These are phyloP conservation scores for Mizuhopecten yessoensis DNA, from an alignment of 1,140 invertebrate genomes.

Conservation along the genomic window DNA sequence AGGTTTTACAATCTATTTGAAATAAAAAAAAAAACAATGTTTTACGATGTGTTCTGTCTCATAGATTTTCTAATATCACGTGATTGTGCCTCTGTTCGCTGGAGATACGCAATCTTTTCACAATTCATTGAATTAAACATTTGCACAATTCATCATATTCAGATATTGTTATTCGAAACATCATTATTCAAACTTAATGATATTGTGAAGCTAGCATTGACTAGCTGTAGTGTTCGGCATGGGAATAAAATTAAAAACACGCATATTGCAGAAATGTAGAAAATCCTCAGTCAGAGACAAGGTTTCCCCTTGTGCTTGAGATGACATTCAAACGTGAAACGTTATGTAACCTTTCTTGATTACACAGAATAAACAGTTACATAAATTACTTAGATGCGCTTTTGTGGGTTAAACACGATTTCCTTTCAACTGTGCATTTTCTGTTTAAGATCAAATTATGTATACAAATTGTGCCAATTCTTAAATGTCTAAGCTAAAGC, in stretches of 20 bases:
- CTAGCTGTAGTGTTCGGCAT: background rate
- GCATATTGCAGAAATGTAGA: background rate
- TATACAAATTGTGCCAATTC: background rate
- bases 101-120: conserved; percentile 12
- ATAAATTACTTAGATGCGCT: too few species aligned
- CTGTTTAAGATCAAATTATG: too few species aligned
- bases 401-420: too few species aligned
- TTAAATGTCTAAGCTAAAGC: background rate
- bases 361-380: too few species aligned
- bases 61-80: background rate
- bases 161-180: background rate
- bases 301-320: too few species aligned
- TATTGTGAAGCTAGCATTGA: background rate
- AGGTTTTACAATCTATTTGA: background rate
- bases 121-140: background rate
- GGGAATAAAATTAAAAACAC: background rate
- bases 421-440: too few species aligned
- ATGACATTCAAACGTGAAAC: too few species aligned
- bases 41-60: background rate
- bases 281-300: background rate
- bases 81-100: background rate
- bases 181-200: conserved; percentile 35
- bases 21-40: background rate
- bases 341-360: too few species aligned
- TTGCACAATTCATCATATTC: background rate